Evolutionary conservation across 2,888 invertebrate species (phyloP).

Genomic region (Amitus sp.): DNA sequence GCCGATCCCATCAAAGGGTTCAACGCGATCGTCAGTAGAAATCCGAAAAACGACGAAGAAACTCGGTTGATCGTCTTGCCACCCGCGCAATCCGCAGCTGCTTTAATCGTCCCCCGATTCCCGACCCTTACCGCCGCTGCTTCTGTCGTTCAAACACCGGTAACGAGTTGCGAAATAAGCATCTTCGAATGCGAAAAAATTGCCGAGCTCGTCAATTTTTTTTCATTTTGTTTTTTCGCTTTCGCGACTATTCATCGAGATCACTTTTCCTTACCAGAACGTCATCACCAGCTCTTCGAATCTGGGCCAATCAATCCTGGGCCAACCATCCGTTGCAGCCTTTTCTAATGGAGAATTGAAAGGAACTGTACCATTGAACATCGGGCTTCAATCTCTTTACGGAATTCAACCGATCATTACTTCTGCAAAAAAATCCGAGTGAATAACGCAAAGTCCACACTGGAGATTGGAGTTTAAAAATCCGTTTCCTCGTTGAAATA

Average conservation of each 20-base stretch:
- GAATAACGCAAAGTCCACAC: not conserved
- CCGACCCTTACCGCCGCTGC: too few relatives aligned
- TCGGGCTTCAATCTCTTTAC: slow-evolving; percentile 19
- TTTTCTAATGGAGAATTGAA: slow-evolving; percentile 26
- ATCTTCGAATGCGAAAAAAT: too few relatives aligned
- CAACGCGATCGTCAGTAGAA: slow-evolving; percentile 58
- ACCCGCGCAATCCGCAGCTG: slow-evolving; percentile 20
- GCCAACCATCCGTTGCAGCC: slow-evolving; percentile 34
- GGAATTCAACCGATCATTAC: slow-evolving; percentile 22
- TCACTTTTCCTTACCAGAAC: too few relatives aligned
- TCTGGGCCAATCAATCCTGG: slow-evolving; percentile 41
- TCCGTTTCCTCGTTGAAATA: not conserved
- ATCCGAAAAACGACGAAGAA: slow-evolving; percentile 47
- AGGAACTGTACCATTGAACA: slow-evolving; percentile 10
- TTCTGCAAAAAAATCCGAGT: slow-evolving; percentile 6
- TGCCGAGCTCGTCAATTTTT: too few relatives aligned
- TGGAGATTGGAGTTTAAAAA: not conserved
- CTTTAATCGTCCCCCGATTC: not conserved
- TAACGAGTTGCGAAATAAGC: not conserved
- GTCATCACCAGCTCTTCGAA: slow-evolving; percentile 9
- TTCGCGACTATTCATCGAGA: too few relatives aligned
- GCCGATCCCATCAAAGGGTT: slow-evolving; percentile 60
- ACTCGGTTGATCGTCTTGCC: not conserved
- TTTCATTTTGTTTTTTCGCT: too few relatives aligned
- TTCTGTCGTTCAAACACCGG: not conserved